Base-by-base conservation (phyloP, 2,888 invertebrate genomes). In the Cerastis rubricosa region DNA sequence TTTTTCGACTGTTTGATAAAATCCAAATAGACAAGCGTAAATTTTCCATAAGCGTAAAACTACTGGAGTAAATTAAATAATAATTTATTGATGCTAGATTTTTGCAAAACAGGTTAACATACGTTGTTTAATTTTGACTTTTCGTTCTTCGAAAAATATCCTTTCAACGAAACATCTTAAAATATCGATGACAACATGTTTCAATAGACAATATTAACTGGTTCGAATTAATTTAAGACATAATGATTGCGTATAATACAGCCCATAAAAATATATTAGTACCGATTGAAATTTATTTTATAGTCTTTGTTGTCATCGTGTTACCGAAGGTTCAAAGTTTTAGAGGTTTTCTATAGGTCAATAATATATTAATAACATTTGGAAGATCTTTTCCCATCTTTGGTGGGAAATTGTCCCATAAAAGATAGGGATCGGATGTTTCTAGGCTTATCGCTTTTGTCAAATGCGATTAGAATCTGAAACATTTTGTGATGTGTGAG, bases 331-430 rank as follows among this genome's bases (percentile, higher is more conserved):
- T 65, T 68, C 17, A 17, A 66, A 65, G 19, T 80, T 67, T 66
- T 59, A 51, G 17, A 51, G 51, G 47, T 69, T 35, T 49, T 45
- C 14, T 59, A 45, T 54, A 49, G 29, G 43, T 51, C 61, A 72
- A 64, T 74, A 70, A 47, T 74, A 29, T 61, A 75, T 66, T 63
- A 59, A 59, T 59, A 59, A 66, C 49, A 71, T 69, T 66, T 17
- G 12, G 7, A 8, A 35, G 78, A 78, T 69, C 40, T 77, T 49
- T 68, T 57, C 45, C 12, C 49, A 71, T 79, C 45, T 67, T 45
- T 76, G 74, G 72, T 85, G 82, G 85, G 76, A 83, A 81, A 78
- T 54, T 80, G 66, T 67, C 54, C 64, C 76, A 82, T 78, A 78
- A 82, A 76, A 80, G 47, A 76, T 76, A 22, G 7, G 7, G 11